These are phyloP conservation scores for Aporophyla nigra DNA, from an alignment of 2,888 invertebrate species.

Conservation along the genomic window DNA sequence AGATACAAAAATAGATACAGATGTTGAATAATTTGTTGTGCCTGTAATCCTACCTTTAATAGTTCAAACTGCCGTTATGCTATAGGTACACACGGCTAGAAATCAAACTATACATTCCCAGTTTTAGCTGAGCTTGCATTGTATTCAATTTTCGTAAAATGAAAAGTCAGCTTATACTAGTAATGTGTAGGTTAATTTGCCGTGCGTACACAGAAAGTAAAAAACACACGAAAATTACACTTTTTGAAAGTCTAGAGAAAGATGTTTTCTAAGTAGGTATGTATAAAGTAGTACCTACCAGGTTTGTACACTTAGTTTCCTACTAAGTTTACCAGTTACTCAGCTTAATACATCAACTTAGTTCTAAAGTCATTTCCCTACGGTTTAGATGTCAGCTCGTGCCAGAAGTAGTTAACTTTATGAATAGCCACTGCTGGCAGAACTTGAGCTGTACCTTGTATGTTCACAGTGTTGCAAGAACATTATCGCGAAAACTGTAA, in stretches of 20 bases:
- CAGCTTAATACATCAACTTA: slow-evolving; percentile 41
- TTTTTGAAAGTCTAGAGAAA: neutral
- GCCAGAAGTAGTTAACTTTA: slow-evolving; percentile 27
- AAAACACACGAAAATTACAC: neutral
- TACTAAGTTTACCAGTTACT: slow-evolving; percentile 7
- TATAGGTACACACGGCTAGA: neutral
- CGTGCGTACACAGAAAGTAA: neutral
- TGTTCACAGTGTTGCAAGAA: neutral
- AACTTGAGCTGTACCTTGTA: slow-evolving; percentile 4
- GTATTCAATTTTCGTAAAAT: too few relatives aligned
- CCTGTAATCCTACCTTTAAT: neutral
- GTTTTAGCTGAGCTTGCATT: too few relatives aligned
- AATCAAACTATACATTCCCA: too few relatives aligned
- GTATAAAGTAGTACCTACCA: neutral
- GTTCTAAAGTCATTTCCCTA: slow-evolving; percentile 28
- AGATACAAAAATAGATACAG: too few relatives aligned
- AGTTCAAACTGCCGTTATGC: neutral
- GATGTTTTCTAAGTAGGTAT: neutral
- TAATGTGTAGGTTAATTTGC: too few relatives aligned
- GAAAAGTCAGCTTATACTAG: too few relatives aligned
- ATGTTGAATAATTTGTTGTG: neutral
- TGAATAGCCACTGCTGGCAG: slow-evolving; percentile 6
- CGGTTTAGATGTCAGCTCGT: slow-evolving; percentile 20
- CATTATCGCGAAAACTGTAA: too few relatives aligned
- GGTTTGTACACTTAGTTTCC: slow-evolving; percentile 1